Conservation (phyloP, 2,113 vertebrate species). For the Ciconia boyciana region DNA sequence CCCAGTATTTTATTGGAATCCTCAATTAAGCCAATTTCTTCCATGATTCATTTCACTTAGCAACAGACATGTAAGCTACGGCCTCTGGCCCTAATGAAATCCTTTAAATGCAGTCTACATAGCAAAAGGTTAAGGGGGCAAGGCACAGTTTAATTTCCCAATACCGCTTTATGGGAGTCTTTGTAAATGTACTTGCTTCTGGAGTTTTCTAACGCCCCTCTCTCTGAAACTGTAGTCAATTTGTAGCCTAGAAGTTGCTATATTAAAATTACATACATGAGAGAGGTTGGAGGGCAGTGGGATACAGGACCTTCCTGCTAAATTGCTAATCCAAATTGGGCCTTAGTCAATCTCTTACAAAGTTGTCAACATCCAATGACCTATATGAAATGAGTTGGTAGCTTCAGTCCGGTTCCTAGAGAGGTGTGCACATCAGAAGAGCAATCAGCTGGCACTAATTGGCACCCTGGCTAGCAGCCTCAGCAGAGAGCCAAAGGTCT, state of each 20-base stretch:
- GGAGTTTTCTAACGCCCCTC: not conserved
- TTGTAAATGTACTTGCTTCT: constrained; percentile 24
- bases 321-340: not conserved
- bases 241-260: not conserved
- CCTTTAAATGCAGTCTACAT: constrained; percentile 17
- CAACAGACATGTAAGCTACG: not conserved
- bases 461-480: constrained; percentile 4
- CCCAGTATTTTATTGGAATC: not conserved
- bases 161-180: not conserved
- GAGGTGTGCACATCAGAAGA: constrained; percentile 17
- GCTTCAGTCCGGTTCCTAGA: not conserved
- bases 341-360: not conserved
- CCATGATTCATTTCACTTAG: constrained; percentile 24
- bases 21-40: not conserved
- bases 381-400: not conserved
- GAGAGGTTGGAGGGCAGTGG: not conserved
- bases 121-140: constrained; percentile 16
- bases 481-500: constrained; percentile 4
- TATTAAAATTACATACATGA: not conserved
- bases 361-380: constrained; percentile 9
- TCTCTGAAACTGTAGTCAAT: not conserved
- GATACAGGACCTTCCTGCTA: not conserved
- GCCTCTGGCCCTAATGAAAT: constrained; percentile 34
- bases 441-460: constrained; percentile 37
- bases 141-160: constrained; percentile 39